Evolutionary conservation across 2,113 vertebrate species (phyloP), one percentile per base, ranked within the genome.

Genomic region (Ivindomyrus marchei): DNA sequence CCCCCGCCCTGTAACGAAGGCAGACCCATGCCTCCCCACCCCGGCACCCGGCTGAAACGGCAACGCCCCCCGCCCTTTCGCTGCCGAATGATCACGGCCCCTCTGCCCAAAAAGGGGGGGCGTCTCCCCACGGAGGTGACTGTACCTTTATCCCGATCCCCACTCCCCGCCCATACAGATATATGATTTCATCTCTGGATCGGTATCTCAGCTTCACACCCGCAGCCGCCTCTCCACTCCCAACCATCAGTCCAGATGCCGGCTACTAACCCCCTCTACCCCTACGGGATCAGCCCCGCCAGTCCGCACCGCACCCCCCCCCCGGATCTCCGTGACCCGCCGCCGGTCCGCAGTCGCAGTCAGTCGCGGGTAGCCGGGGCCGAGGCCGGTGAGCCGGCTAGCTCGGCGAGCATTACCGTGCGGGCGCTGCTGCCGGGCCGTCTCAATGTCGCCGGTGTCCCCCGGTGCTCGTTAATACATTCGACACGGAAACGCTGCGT

Each of bases 331-430:
- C 74, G 46, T 31, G 27, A 70, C 10, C n/a, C 62, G 62, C 27
- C 62, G 27, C 10, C 42, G 15, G 88, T 77, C 88, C 46, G 13
- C 46, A 24, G 42, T 56, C 52, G 19, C 56, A n/a, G 84, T 87
- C 27, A 87, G 15, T 56, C 89, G 45, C 56, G 62, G 42, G 88
- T 46, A 83, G 88, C 80, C 50, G 89, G 77, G 39, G 62, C 88
- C 45, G 62, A 45, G 24, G 80, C 27, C 15, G 46, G 52, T n/a
- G 49, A 62, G 19, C 80, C 70, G 85, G 80, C 42, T 24, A 89
- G 42, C 89, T 31, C 62, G 45, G 46, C 42, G 11, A 62, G 10
- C 62, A 45, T 66, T 49, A 77, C 46, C n/a, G 17, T 27, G 19
- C 6, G 17, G 7, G 39, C 24, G 74, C 88, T 39, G 27, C n/a